Base-by-base conservation (phyloP, 2,113 vertebrate genomes). In the Ictidomys tridecemlineatus region DNA sequence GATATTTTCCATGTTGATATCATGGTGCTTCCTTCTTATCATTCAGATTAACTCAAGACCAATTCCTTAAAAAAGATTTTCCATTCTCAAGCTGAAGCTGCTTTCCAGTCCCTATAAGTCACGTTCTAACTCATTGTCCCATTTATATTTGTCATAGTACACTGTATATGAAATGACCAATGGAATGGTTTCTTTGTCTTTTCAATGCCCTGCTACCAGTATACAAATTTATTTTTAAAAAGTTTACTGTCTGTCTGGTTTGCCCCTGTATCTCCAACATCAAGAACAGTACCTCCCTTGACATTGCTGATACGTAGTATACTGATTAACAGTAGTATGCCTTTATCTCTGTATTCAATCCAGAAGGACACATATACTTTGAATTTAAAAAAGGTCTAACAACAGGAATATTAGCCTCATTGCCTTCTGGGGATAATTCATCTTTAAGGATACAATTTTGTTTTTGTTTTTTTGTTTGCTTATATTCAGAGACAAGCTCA, bases 241-340 rank as follows among this genome's bases (percentile, higher is more conserved):
- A 48, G 1, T 63, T 85, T 77, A 28, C 28, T 24, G 16, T 69
- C 28, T 65, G 4, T 34, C 34, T 85, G 72, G 5, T 58, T 78
- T 13, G 39, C 61, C 3, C 5, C 5, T 72, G 2, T 24, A 9
- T 85, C 2, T 8, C 2, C 11, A 95, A 8, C 3, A 18, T 51
- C 17, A 73, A 51, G 5, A 93, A 48, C 9, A 61, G 4, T 24
- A n/a, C 12, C 18, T 91, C 18, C 1, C 7, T 18, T 88, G 7
- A 1, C 2, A 61, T 1, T 16, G 5, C 2, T 39, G 30, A 72
- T 16, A 16, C 4, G 61, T 34, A 30, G 37, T 48, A 2, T 32
- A 5, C 67, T 88, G 24, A 4, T n/a, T 86, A 69, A 77, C 61
- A 39, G 8, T 48, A 18, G 34, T 37, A 34, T 5, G 5, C 22